These are phyloP conservation scores for Enteromius anoplus DNA, from an alignment of 2,797 vertebrate species.

Conservation along the genomic window DNA sequence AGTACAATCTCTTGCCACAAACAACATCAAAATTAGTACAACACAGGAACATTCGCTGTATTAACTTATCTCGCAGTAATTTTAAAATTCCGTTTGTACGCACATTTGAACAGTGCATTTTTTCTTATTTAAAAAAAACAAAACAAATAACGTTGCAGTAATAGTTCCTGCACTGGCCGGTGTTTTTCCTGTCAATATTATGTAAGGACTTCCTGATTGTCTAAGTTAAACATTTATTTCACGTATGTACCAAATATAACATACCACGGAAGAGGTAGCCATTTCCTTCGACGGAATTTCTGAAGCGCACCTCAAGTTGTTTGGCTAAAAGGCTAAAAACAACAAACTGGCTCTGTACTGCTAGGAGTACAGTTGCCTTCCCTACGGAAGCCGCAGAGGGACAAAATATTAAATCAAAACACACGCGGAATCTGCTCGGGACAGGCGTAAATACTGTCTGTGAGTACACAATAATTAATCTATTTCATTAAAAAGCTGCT, in stretches of 20 bases:
- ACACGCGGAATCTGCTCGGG: not conserved
- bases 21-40: not conserved
- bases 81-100: not conserved
- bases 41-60: not conserved
- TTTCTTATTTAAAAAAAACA: not conserved
- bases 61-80: not conserved
- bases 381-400: constrained; percentile 29
- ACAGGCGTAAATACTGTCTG: not conserved
- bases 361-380: not conserved
- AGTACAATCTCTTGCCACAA: not conserved
- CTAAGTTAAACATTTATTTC: not conserved
- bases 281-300: not conserved
- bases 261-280: constrained; percentile 9
- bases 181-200: not conserved
- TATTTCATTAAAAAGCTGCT: not conserved
- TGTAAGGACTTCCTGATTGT: not conserved
- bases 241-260: not conserved
- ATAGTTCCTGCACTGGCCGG: not conserved
- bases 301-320: not conserved
- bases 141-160: too few relatives aligned
- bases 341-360: constrained; percentile 23
- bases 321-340: constrained; percentile 53
- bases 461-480: not conserved
- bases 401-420: not conserved
- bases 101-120: not conserved